Conservation (phyloP, 2,888 invertebrate species). For the Drosophila monieri region DNA sequence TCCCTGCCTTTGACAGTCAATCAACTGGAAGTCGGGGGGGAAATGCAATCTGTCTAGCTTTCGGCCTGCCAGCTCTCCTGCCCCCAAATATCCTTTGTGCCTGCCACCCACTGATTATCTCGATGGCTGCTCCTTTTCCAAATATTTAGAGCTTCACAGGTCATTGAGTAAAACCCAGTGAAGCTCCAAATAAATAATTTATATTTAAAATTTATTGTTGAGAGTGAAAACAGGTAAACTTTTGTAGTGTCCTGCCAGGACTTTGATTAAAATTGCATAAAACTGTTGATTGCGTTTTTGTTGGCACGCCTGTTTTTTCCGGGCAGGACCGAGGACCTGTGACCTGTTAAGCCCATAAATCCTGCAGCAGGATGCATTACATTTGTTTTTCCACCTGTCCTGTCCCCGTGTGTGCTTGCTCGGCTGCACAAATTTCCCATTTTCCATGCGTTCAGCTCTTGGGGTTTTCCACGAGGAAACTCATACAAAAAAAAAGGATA, state of each 20-base stretch:
- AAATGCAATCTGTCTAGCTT: conserved; percentile 38
- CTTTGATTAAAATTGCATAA: conserved; percentile 62
- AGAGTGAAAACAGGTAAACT: conserved; percentile 27
- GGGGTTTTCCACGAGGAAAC: conserved; percentile 14
- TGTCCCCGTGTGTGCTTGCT: conserved; percentile 15
- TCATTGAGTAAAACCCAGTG: background rate
- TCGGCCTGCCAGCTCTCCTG: background rate
- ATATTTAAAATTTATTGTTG: background rate
- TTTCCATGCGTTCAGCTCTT: conserved; percentile 28
- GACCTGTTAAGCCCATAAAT: conserved; percentile 40
- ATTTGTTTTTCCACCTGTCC: conserved; percentile 40
- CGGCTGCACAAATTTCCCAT: conserved; percentile 48
- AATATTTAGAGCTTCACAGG: background rate
- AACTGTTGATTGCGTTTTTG: conserved; percentile 63
- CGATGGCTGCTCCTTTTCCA: background rate
- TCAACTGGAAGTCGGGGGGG: conserved; percentile 29
- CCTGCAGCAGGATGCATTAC: conserved; percentile 32
- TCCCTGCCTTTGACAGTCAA: conserved; percentile 44
- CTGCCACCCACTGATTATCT: background rate
- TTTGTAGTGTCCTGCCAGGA: conserved; percentile 19
- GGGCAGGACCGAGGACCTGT: conserved; percentile 12
- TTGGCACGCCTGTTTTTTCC: conserved; percentile 10
- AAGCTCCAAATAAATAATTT: background rate
- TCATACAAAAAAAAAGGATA: background rate
- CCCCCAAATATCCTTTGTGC: background rate